Percentiles rank a stretch among this genome's conserved stretches.
These are phyloP conservation scores for Sebastes iracundus DNA, from an alignment of 2,797 vertebrate genomes.

Conservation along the genomic window DNA sequence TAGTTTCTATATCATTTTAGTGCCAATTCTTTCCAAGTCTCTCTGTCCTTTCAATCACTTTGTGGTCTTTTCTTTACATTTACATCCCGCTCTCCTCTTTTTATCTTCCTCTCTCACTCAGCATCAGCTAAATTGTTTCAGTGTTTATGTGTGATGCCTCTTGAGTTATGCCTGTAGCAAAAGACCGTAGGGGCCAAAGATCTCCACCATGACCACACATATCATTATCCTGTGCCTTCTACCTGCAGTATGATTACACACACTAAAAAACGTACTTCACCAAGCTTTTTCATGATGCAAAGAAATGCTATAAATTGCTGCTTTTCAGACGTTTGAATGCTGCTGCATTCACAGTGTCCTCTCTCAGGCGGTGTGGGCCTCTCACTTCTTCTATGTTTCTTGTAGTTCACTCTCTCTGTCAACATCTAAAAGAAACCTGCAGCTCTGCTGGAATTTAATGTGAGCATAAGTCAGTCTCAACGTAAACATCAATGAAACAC, in stretches of 20 bases:
- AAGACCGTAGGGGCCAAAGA: constrained; percentile 7
- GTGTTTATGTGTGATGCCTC: constrained; percentile 21
- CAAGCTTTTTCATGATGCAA: neutral
- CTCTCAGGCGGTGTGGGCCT: neutral
- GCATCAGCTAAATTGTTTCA: constrained; percentile 34
- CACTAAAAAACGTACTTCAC: neutral
- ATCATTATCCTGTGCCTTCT: neutral
- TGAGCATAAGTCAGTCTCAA: neutral
- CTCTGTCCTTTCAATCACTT: neutral
- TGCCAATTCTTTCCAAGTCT: constrained; percentile 4
- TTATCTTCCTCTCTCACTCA: neutral
- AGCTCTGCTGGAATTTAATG: neutral
- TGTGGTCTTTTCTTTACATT: constrained; percentile 10
- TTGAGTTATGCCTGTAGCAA: constrained; percentile 41
- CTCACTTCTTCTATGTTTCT: neutral
- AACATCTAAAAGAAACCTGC: neutral
- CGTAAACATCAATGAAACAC: neutral
- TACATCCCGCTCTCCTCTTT: neutral
- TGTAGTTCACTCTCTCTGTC: neutral
- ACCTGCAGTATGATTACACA: neutral
- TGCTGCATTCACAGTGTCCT: neutral
- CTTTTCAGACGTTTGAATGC: neutral
- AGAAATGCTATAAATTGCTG: neutral
- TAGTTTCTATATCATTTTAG: constrained; percentile 8
- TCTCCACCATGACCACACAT: neutral